A percentile compares a stretch with the other conserved stretches of the same genome.
Conservation (phyloP, 2,113 vertebrate genomes). For the Prionailurus viverrinus region DNA sequence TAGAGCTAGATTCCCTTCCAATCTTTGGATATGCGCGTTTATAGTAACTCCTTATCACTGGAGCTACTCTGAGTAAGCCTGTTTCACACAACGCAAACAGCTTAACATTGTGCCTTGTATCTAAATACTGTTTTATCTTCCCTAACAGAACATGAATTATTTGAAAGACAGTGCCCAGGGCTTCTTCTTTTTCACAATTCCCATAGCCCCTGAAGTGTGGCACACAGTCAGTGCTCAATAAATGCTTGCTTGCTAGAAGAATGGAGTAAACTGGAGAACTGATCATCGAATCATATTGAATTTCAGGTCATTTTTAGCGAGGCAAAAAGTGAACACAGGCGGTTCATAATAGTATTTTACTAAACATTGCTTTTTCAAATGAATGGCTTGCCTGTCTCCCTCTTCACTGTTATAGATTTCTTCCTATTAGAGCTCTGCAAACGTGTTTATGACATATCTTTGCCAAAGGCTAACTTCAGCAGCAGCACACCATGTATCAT, state of each 20-base stretch:
- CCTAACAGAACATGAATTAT: background rate
- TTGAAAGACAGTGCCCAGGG: background rate
- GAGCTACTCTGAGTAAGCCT: background rate
- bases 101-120: background rate
- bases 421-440: constrained; percentile 71
- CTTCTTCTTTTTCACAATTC: background rate
- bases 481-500: constrained; percentile 38
- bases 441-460: constrained; percentile 69
- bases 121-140: background rate
- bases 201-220: background rate
- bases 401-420: constrained; percentile 60
- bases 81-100: background rate
- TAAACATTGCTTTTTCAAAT: constrained; percentile 67
- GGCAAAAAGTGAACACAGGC: constrained; percentile 44
- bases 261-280: background rate
- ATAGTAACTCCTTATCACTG: constrained; percentile 14
- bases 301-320: constrained; percentile 52
- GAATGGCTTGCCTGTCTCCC: constrained; percentile 42
- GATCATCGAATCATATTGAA: background rate
- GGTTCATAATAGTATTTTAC: constrained; percentile 73
- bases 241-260: background rate
- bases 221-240: background rate
- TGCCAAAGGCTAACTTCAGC: constrained; percentile 64
- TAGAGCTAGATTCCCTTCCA: constrained; percentile 9
- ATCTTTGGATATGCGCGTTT: background rate